phyloP scores from a whole-genome alignment of 1,140 invertebrate species.

The Homalodisca vitripennis region DNA sequence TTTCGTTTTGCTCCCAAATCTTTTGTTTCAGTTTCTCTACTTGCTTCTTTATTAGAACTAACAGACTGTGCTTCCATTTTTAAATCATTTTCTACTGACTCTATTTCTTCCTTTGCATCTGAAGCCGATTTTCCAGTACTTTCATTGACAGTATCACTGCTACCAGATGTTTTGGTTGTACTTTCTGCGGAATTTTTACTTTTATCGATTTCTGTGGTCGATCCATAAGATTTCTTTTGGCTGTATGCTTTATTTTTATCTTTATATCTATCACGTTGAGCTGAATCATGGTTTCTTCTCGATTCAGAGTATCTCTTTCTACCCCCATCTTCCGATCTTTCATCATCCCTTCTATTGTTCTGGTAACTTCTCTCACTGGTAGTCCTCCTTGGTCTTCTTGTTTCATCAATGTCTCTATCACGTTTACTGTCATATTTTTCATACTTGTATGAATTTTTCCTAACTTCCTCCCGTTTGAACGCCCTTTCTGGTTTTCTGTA shows the following conservation, averaged over 20 bases:
- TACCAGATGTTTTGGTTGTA: background rate
- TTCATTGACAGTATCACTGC: background rate
- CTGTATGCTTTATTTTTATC: conserved; percentile 50
- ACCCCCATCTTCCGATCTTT: background rate
- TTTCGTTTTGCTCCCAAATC: background rate
- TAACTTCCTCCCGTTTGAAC: conserved; percentile 23
- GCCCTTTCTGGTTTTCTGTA: conserved; percentile 19
- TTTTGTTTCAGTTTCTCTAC: background rate
- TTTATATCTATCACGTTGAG: conserved; percentile 20
- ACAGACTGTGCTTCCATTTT: background rate
- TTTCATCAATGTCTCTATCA: conserved; percentile 25
- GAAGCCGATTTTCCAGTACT: background rate
- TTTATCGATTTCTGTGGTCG: conserved; percentile 29
- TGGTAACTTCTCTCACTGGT: conserved; percentile 14
- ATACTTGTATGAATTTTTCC: conserved; percentile 15
- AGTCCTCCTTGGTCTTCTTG: conserved; percentile 21
- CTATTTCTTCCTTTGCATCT: background rate
- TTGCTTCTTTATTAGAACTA: background rate
- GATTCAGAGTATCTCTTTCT: background rate
- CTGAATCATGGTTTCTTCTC: conserved; percentile 3
- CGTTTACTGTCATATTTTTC: conserved; percentile 20
- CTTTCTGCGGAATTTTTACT: background rate
- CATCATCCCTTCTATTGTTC: conserved; percentile 14
- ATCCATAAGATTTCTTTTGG: conserved; percentile 51
- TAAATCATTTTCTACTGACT: background rate